These are phyloP conservation scores for Blomia tropicalis DNA, from an alignment of 2,888 invertebrate genomes.

Conservation along the genomic window DNA sequence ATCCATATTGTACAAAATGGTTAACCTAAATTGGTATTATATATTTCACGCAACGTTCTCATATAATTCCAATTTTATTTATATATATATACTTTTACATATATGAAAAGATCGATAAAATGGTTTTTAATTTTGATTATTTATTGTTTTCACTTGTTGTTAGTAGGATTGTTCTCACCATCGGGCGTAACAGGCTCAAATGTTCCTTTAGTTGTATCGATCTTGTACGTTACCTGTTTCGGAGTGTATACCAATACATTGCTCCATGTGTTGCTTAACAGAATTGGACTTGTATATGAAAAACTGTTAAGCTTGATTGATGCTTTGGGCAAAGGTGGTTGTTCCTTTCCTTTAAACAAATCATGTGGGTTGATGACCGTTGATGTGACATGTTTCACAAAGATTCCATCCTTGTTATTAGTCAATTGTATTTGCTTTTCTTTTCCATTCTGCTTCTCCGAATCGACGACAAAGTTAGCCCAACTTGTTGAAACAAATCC, in stretches of 20 bases:
- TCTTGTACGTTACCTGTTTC: background rate
- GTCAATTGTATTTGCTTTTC: background rate
- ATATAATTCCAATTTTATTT: no score
- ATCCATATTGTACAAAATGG: conserved; percentile 28
- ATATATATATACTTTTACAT: no score
- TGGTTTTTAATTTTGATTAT: no score
- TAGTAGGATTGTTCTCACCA: no score
- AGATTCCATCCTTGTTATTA: background rate
- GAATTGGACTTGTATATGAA: background rate
- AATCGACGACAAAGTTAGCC: background rate
- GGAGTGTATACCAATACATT: conserved; percentile 13
- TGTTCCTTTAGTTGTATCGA: background rate
- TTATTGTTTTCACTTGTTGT: no score
- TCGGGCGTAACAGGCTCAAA: background rate
- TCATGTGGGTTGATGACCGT: conserved; percentile 3
- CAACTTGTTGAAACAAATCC: conserved; percentile 10
- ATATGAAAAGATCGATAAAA: no score
- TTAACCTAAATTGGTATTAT: no score
- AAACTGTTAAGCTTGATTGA: background rate
- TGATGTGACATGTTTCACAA: conserved; percentile 7
- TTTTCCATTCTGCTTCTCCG: no score
- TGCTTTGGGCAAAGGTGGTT: background rate
- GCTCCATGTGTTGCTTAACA: background rate
- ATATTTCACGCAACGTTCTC: no score
- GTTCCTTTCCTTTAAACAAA: background rate